Base-by-base conservation (phyloP, 2,113 vertebrate genomes). In the Spea bombifrons region DNA sequence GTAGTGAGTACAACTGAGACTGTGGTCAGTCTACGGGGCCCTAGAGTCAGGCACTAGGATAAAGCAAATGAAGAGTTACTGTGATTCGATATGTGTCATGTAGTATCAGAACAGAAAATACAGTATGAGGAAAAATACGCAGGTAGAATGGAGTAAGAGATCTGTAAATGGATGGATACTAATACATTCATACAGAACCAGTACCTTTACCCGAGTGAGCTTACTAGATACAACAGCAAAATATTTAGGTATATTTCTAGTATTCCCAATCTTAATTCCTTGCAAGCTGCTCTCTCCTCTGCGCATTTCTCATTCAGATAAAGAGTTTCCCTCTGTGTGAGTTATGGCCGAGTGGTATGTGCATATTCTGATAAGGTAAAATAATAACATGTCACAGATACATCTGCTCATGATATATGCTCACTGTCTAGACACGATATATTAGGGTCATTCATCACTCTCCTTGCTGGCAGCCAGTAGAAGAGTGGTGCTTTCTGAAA, bases 341-440 rank as follows among this genome's bases (percentile, higher is more conserved):
- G 85, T 88, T 87, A 85, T 78, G 83, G 85, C 0, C 66, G 52
- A 82, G 81, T 75, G 87, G 87, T 85, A 88, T 84, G n/a, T 87
- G 66, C 83, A 64, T 81, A 88, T 89, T 88, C 91, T 86, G 91
- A 93, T 92, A 93, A 91, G 88, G 88, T 87, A 91, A 90, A 93
- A 90, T 91, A 92, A 92, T 91, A 92, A 90, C 90, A 90, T 92
- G 92, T 92, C 92, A 93, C 83, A 92, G 91, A 92, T 90, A 92
- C 85, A 86, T 89, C 78, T 80, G 71, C 77, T 13, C 68, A 65
- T 90, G 91, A 93, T 91, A 86, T 86, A 90, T 89, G 89, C 86
- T 90, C 89, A 88, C 88, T 88, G 88, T 84, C 84, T 86, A 88
- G 83, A 86, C 85, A 81, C 88, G 88, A 86, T 88, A 86, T 90